These are phyloP conservation scores for Sebastes kiyomatsui DNA, from an alignment of 2,797 vertebrate species.

Conservation along the genomic window DNA sequence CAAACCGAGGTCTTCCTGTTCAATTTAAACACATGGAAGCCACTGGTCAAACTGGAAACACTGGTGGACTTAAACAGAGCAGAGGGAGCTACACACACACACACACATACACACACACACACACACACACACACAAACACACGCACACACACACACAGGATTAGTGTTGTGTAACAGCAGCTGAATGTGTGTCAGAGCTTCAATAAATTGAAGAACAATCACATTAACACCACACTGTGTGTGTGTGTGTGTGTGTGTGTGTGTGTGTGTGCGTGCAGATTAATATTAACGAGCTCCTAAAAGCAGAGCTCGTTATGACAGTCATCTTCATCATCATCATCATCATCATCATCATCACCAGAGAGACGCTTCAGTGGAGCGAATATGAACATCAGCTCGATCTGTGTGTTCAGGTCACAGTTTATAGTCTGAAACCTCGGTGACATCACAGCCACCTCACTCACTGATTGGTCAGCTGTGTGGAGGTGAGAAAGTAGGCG, in stretches of 20 bases:
- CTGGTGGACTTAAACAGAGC: not conserved
- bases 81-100: not conserved
- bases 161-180: slow-evolving; percentile 59
- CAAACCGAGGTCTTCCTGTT: not conserved
- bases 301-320: slow-evolving; percentile 45
- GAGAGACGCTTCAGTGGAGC: slow-evolving; percentile 19
- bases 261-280: slow-evolving; percentile 23
- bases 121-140: slow-evolving; percentile 15
- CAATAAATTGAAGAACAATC: slow-evolving; percentile 62
- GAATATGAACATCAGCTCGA: not conserved
- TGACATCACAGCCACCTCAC: not conserved
- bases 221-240: slow-evolving; percentile 53
- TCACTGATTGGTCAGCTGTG: no score
- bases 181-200: slow-evolving; percentile 65
- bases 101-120: slow-evolving; percentile 4
- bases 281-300: slow-evolving; percentile 57
- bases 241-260: slow-evolving; percentile 29
- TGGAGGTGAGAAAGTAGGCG: no score
- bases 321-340: slow-evolving; percentile 34
- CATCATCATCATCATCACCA: slow-evolving; percentile 32
- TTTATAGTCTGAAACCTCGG: no score
- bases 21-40: not conserved
- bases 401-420: not conserved
- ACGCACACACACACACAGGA: slow-evolving; percentile 37
- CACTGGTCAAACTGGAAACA: not conserved